Evolutionary conservation across 1,140 invertebrate species (phyloP), one percentile per base, ranked within the genome.

Genomic region (Schlechtendalia chinensis): DNA sequence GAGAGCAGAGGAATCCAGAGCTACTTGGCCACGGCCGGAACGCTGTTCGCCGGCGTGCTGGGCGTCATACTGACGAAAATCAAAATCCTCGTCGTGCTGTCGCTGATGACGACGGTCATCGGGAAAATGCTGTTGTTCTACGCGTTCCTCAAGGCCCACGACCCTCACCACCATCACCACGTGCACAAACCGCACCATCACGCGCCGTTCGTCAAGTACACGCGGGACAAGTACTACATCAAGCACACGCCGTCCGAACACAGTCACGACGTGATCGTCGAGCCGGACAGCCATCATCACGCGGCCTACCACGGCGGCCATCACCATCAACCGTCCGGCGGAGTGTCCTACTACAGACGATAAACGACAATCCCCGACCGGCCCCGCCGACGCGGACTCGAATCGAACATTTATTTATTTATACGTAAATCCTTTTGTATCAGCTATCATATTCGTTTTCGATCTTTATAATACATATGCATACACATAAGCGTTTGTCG

Each of bases 111-210:
- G 56, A 74, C 59, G 14, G 24, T 54, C 16, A 79, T 81, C 5
- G 81, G 72, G 10, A 81, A 81, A 81, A 5, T 81, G 59, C 29
- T 81, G 22, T 16, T 81, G 24, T 1, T 79, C 58, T 63, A 63
- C 39, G 75, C 75, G 3, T 50, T 63, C 17, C 14, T 77, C 24
- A 77, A 77, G 22, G 4, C 75, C 24, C 19, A 56, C n/a, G 0
- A 0, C 12, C 12, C 65, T 14, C n/a, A 22, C n/a, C 32, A 47
- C n/a, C 12, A 47, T 45, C n/a, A 58, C 12, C 29, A n/a, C 12
- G 5, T 17, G 22, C 59, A 63, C 39, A 77, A 79, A 17, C 11
- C 65, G 29, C 56, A 74, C 50, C 29, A 75, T 16, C 6, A 47
- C 22, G 75, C 27, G 2, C 75, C 75, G 11, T 63, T 61, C 16